Base-by-base conservation (phyloP, 2,113 vertebrate species). In the Hippocampus guttulatus region DNA sequence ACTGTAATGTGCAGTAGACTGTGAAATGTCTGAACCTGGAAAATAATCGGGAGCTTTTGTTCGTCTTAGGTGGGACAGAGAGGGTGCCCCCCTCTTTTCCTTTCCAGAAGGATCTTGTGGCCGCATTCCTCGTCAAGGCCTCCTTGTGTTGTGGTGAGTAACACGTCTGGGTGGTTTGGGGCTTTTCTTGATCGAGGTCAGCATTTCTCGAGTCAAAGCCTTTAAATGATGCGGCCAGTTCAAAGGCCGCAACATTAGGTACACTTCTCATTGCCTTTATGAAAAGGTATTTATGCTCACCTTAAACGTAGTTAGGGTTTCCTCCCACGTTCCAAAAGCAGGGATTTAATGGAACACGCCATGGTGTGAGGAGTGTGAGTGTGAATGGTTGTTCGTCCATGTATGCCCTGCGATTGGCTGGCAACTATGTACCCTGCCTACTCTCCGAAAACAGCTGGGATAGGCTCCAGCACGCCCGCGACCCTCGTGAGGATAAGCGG, bases 1-100 rank as follows among this genome's bases (percentile, higher is more conserved):
- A 74, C 75, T 78, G 38, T 76, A 81, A 84, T 86, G 85, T 87
- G 82, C 79, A 88, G 81, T 78, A 79, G 87, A 87, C 87, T 78
- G 85, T 85, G 81, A 86, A 85, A 84, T 74, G 70, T 82, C 64
- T 76, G 73, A 82, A 82, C 76, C 75, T 86, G 79, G 76, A 75
- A 79, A 83, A 82, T 82, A 81, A 85, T 82, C 79, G 79, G 72
- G 77, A 77, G 30, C 72, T 75, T 81, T 82, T 82, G 80, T 85
- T 73, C 75, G 67, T 80, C 76, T 76, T 66, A 76, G 74, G 66
- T 77, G 71, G 49, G 75, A 68, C 68, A 65, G 63, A 64, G 75
- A 75, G 62, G 73, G 47, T 72, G 78, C 74, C 45, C 70, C 21
- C 33, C 61, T 23, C 57, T 11, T 38, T n/a, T 23, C 23, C 5